Evolutionary conservation across 2,888 invertebrate genomes (phyloP), one percentile per base, ranked within the genome.

Genomic region (Gryllus longicercus): DNA sequence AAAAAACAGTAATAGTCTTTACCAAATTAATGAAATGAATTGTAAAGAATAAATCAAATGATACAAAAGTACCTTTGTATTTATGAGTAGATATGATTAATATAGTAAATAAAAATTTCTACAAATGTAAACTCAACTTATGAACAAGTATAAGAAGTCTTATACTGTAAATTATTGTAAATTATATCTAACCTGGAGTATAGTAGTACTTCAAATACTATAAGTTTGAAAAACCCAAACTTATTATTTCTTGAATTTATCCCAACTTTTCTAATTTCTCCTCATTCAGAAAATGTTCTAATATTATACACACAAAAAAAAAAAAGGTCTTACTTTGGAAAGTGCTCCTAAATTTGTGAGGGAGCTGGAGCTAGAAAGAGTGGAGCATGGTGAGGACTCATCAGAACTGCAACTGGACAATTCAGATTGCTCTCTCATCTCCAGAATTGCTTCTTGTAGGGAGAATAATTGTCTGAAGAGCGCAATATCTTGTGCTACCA

Each of bases 401-500:
- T 76, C 74, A 14, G n/a, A 25, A 63, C 74, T 79, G 74, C 75
- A 77, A 23, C 75, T 74, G 14, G 76, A 77, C 51, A 51, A 76
- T 14, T 81, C 80, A 51, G 81, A 23, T 50, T 82, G 78, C 16
- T 80, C 81, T 78, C 81, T 80, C 16, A 82, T 74, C 75, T 79
- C 82, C 38, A 80, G 76, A 11, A 82, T 80, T 14, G 80, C 79
- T 49, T 82, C 82, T 51, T 82, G 82, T 11, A 82, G 77, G 38
- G 80, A 75, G 51, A 82, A 82, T 23, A 82, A 77, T 76, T 82
- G 82, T 38, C 80, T 76, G 74, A 82, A 82, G 23, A 82, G 79
- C 51, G 78, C 79, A 23, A 80, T 81, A 76, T 82, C 82, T 77
- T 82, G 82, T 23, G 79, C 81, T 51, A 82, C 78, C 63, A 82